Base-by-base conservation (phyloP, 2,888 invertebrate genomes). In the Ophonus ardosiacus region DNA sequence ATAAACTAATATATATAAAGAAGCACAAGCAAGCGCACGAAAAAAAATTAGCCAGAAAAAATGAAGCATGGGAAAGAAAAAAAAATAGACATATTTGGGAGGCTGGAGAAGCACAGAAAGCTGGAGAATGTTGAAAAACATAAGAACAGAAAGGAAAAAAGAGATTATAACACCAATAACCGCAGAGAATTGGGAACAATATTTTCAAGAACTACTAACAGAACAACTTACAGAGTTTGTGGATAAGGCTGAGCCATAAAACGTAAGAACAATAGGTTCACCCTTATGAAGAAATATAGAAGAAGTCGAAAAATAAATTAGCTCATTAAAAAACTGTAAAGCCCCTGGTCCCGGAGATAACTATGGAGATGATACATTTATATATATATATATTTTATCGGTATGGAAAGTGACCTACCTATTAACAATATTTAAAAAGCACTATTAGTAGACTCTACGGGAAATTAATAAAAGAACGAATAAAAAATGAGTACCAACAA, bases 311-410 rank as follows among this genome's bases (percentile, higher is more conserved):
- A n/a, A n/a, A n/a, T n/a, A n/a, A n/a, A n/a, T n/a, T n/a, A n/a
- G n/a, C n/a, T n/a, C n/a, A n/a, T n/a, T n/a, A n/a, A n/a, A n/a
- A n/a, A n/a, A n/a, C n/a, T n/a, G n/a, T n/a, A n/a, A n/a, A n/a
- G n/a, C n/a, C n/a, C n/a, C n/a, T n/a, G n/a, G n/a, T n/a, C n/a
- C n/a, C n/a, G n/a, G n/a, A n/a, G n/a, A n/a, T n/a, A n/a, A n/a
- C n/a, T n/a, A n/a, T n/a, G n/a, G n/a, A n/a, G n/a, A n/a, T n/a
- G n/a, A n/a, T n/a, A n/a, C n/a, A n/a, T n/a, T n/a, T n/a, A n/a
- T n/a, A n/a, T n/a, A n/a, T n/a, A n/a, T 63, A 85, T 65, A 71
- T 17, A 38, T 17, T 21, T 81, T 85, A n/a, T 68, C 85, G n/a
- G 24, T 76, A 17, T 3, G 40, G 71, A 71, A 15, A 71, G 40